phyloP scores from a whole-genome alignment of 2,797 vertebrate genomes.

The Takifugu rubripes region DNA sequence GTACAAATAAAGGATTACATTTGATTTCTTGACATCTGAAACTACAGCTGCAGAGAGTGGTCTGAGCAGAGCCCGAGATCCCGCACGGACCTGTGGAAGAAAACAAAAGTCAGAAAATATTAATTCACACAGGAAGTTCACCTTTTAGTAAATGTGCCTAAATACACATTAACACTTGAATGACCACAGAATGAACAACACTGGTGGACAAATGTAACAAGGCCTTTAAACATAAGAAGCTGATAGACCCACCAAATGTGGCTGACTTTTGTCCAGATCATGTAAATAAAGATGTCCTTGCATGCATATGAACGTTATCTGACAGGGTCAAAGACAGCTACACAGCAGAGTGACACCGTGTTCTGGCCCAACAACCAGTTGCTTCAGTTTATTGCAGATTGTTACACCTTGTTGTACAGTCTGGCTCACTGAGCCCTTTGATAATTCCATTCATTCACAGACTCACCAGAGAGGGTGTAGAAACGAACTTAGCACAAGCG shows the following conservation, averaged over 20 bases:
- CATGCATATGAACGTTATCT: conserved; percentile 25
- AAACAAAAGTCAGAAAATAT: background rate
- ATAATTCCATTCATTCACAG: conserved; percentile 33
- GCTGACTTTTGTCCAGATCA: background rate
- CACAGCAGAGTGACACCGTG: conserved; percentile 1
- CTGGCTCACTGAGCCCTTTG: background rate
- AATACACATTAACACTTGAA: too few relatives aligned
- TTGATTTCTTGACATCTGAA: conserved; percentile 75
- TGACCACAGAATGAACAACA: background rate
- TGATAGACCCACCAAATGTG: background rate
- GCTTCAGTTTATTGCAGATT: background rate
- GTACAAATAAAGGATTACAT: conserved; percentile 69
- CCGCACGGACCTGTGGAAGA: conserved; percentile 78
- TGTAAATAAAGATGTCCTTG: conserved; percentile 45
- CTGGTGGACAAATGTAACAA: background rate
- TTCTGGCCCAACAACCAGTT: background rate
- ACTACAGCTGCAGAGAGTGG: conserved; percentile 80
- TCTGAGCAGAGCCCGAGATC: conserved; percentile 79
- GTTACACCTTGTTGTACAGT: background rate
- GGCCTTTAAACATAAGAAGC: background rate
- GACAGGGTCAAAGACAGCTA: conserved; percentile 45
- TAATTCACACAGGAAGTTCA: background rate
- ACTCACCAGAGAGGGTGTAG: conserved; percentile 81
- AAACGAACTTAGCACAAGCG: conserved; percentile 81
- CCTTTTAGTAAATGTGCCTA: background rate